phyloP scores from a whole-genome alignment of 2,113 vertebrate genomes.

The Neolamprologus kungweensis region DNA sequence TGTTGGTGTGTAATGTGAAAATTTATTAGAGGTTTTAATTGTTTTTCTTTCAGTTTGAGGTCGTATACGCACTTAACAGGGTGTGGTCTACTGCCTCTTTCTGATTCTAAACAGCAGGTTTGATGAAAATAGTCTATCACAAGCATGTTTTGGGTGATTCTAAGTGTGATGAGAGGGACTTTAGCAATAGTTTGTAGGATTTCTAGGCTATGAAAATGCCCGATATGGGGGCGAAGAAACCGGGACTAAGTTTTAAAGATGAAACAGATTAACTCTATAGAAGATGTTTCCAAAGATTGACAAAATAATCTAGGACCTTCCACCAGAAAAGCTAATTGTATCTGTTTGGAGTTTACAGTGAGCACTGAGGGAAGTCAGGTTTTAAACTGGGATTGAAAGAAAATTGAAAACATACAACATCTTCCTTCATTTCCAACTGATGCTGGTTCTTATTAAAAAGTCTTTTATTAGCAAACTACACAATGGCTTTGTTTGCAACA shows the following conservation, averaged over 20 bases:
- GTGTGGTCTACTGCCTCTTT: background rate
- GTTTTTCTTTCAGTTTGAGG: background rate
- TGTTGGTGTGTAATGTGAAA: background rate
- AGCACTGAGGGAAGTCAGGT: too few relatives aligned
- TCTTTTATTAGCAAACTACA: background rate
- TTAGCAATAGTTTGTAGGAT: too few relatives aligned
- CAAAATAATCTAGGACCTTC: too few relatives aligned
- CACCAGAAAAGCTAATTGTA: too few relatives aligned
- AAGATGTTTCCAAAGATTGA: too few relatives aligned
- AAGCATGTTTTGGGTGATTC: background rate
- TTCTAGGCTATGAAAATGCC: too few relatives aligned
- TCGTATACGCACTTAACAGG: rapidly evolving
- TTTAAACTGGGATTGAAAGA: too few relatives aligned
- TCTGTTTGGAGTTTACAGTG: too few relatives aligned
- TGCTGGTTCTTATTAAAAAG: background rate
- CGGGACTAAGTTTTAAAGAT: too few relatives aligned
- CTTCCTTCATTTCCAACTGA: background rate
- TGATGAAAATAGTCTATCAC: background rate
- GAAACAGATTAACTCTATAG: too few relatives aligned
- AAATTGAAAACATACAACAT: too few relatives aligned
- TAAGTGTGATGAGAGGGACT: background rate
- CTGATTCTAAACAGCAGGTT: background rate
- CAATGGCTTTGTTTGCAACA: background rate
- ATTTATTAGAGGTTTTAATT: background rate
- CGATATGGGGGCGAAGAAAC: too few relatives aligned